Percentiles rank a stretch among this genome's conserved stretches.
These are phyloP conservation scores for Cantharis rustica DNA, from an alignment of 2,888 invertebrate species.

Conservation along the genomic window DNA sequence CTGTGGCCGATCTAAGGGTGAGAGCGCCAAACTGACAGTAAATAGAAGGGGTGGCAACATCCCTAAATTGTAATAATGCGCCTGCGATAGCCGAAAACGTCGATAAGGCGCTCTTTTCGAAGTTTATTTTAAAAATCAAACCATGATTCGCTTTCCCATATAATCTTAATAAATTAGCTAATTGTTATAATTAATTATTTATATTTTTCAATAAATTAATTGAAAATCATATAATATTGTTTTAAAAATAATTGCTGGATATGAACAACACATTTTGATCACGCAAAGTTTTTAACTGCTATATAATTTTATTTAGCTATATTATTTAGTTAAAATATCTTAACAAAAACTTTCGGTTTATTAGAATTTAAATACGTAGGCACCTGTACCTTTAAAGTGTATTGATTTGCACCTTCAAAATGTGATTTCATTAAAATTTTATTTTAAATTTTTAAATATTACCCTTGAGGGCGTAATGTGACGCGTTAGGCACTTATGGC, in stretches of 20 bases:
- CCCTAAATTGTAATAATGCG: constrained; percentile 30
- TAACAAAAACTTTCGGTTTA: not conserved
- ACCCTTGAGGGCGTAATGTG: not conserved
- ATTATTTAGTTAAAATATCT: not conserved
- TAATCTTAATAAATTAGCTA: not conserved
- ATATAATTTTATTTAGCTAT: not conserved
- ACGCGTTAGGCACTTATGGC: not conserved
- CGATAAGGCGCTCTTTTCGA: constrained; percentile 39
- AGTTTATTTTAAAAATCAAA: constrained; percentile 5
- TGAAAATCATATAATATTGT: not conserved
- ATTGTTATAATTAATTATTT: not conserved
- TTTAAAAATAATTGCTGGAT: not conserved
- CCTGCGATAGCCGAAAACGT: constrained; percentile 35
- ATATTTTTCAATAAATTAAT: not conserved
- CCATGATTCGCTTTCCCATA: not conserved
- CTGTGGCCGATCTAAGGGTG: constrained; percentile 38
- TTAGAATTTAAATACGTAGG: not conserved
- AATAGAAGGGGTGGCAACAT: constrained; percentile 40
- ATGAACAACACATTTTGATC: not conserved
- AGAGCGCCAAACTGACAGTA: constrained; percentile 42
- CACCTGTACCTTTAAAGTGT: not conserved
- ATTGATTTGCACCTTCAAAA: not conserved
- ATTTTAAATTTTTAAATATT: not conserved
- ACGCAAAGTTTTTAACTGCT: not conserved
- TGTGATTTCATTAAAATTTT: not conserved